These are phyloP conservation scores for Poecile atricapillus DNA, from an alignment of 2,113 vertebrate species.

Conservation along the genomic window DNA sequence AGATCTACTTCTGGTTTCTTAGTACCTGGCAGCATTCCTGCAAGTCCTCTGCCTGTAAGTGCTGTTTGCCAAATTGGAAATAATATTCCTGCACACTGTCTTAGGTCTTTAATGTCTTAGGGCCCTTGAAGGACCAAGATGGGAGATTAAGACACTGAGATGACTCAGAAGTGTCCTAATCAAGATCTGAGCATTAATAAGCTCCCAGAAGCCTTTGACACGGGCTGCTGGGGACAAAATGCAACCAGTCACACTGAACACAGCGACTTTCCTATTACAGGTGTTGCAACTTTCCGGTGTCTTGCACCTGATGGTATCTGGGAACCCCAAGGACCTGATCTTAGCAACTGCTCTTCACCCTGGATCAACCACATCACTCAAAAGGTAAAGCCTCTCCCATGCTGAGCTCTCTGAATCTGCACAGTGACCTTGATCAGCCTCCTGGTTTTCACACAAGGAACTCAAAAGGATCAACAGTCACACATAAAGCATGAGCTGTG, in stretches of 20 bases:
- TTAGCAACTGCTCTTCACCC: constrained; percentile 96
- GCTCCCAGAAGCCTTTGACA: neutral
- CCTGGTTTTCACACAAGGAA: neutral
- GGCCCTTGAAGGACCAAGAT: neutral
- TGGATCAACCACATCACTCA: constrained; percentile 96
- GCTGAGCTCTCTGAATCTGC: neutral
- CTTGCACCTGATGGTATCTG: constrained; percentile 86
- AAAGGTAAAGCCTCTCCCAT: constrained; percentile 80
- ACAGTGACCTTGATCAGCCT: neutral
- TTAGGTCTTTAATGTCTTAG: neutral
- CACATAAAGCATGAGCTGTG: neutral
- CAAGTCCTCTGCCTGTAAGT: neutral
- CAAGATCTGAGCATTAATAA: neutral
- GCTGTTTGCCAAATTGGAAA: neutral
- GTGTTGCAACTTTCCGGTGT: constrained; percentile 87
- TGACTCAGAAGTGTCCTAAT: neutral
- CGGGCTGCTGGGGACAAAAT: neutral
- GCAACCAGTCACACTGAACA: neutral
- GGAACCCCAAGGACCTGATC: constrained; percentile 92
- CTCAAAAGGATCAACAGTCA: neutral
- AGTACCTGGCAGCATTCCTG: neutral
- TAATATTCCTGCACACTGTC: neutral
- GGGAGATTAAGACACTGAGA: neutral
- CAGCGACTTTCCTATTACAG: constrained; percentile 54
- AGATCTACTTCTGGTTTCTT: neutral